Percentiles rank a stretch among this genome's conserved stretches.
These are phyloP conservation scores for Scaptomyza polygonia DNA, from an alignment of 2,888 invertebrate species.

Conservation along the genomic window DNA sequence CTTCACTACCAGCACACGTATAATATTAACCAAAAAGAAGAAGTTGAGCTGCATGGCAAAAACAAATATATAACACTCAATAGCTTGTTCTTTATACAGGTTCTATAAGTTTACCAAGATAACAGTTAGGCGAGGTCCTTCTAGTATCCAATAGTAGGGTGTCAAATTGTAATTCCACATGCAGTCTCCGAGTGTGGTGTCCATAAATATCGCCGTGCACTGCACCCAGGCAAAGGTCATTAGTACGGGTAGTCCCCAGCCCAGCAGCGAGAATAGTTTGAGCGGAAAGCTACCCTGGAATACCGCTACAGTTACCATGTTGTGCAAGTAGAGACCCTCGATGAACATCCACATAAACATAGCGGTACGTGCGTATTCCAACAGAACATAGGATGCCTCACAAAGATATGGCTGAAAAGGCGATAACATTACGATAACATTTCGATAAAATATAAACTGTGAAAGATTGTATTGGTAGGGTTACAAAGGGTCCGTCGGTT, in stretches of 20 bases:
- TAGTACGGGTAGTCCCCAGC: constrained; percentile 90
- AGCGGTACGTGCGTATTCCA: constrained; percentile 95
- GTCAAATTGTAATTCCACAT: constrained; percentile 95
- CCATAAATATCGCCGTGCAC: constrained; percentile 86
- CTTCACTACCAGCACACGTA: constrained; percentile 91
- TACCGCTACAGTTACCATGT: constrained; percentile 91
- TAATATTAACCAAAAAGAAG: constrained; percentile 91
- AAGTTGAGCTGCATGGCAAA: constrained; percentile 86
- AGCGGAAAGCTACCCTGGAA: constrained; percentile 87
- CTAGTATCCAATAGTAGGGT: constrained; percentile 94
- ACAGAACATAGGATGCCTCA: constrained; percentile 90
- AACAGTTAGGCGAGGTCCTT: constrained; percentile 92
- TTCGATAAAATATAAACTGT: not conserved
- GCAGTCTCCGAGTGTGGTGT: constrained; percentile 83
- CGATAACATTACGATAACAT: constrained; percentile 1
- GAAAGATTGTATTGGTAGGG: not conserved
- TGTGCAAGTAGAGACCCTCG: constrained; percentile 95
- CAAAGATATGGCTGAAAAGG: constrained; percentile 90
- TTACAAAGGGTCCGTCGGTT: no score
- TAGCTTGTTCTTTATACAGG: not conserved
- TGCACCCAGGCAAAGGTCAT: constrained; percentile 89
- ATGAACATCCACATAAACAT: constrained; percentile 99
- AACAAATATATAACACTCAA: constrained; percentile 84
- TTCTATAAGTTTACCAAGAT: constrained; percentile 86
- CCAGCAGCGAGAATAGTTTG: constrained; percentile 87